These are phyloP conservation scores for Nephrotoma flavescens DNA, from an alignment of 2,888 invertebrate genomes.

Conservation along the genomic window DNA sequence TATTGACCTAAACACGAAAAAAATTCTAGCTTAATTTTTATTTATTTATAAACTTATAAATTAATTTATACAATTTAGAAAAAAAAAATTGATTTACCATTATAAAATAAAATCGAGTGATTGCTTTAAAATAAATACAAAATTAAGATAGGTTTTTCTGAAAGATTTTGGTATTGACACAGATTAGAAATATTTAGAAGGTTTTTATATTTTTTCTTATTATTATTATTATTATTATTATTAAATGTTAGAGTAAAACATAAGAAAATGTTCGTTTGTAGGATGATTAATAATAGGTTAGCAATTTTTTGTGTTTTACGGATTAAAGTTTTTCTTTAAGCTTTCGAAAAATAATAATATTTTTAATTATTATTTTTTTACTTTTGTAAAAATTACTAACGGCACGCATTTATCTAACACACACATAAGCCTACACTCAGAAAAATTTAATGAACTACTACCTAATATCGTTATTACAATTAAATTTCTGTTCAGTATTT, in stretches of 20 bases:
- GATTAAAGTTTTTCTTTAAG: too few species aligned
- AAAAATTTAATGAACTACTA: too few species aligned
- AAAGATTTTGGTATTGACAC: not conserved
- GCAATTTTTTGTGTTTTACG: too few species aligned
- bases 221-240: not conserved
- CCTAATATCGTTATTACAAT: too few species aligned
- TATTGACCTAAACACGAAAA: not conserved
- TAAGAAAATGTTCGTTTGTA: not conserved
- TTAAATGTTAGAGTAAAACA: not conserved
- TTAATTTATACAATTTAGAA: not conserved
- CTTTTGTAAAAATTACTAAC: too few species aligned
- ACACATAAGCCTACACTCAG: too few species aligned
- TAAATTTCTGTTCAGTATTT: too few species aligned
- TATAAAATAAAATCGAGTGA: not conserved
- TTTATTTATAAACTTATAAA: not conserved
- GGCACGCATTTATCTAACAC: too few species aligned
- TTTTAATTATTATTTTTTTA: too few species aligned
- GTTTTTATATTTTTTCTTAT: not conserved
- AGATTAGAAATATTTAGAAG: not conserved
- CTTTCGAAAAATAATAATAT: too few species aligned
- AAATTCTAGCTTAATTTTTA: not conserved
- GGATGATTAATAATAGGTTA: too few species aligned
- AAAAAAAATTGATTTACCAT: not conserved
- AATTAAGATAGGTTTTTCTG: not conserved
- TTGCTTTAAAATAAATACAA: not conserved